Percentiles rank a stretch among this genome's conserved stretches.
phyloP scores from a whole-genome alignment of 2,888 invertebrate genomes.

The Dione vanillae region DNA sequence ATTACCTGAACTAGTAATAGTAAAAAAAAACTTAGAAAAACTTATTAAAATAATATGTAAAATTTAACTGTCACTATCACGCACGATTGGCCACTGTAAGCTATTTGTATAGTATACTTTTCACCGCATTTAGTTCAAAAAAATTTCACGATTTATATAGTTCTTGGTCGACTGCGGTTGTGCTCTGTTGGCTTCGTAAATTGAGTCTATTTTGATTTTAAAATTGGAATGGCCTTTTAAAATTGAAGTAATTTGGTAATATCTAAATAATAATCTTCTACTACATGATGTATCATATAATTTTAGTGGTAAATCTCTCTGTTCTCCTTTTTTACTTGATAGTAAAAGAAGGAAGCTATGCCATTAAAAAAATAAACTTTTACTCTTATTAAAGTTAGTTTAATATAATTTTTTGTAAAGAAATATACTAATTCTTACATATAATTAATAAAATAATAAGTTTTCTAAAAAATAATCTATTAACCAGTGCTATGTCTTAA shows the following conservation, averaged over 20 bases:
- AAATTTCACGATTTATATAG: constrained; percentile 22
- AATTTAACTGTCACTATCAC: constrained; percentile 25
- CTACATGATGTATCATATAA: not conserved
- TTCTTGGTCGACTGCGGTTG: constrained; percentile 16
- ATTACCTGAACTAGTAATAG: not conserved
- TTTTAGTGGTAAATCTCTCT: not conserved
- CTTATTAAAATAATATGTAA: not conserved
- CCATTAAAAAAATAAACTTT: too few relatives aligned
- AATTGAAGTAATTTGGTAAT: constrained; percentile 7
- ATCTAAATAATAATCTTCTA: not conserved
- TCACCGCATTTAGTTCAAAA: constrained; percentile 15
- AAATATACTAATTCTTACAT: too few relatives aligned
- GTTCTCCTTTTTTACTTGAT: not conserved
- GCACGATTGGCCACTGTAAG: constrained; percentile 35
- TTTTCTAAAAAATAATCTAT: too few relatives aligned
- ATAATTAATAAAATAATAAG: too few relatives aligned
- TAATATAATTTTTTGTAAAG: too few relatives aligned
- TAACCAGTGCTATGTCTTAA: too few relatives aligned
- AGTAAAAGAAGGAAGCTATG: too few relatives aligned
- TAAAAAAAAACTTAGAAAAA: not conserved
- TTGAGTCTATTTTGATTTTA: constrained; percentile 11
- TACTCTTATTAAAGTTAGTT: too few relatives aligned
- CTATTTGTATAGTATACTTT: constrained; percentile 29
- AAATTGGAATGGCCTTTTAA: constrained; percentile 12
- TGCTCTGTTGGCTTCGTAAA: constrained; percentile 15